phyloP scores from a whole-genome alignment of 2,888 invertebrate species.

The Callyntrura guangdongensis region DNA sequence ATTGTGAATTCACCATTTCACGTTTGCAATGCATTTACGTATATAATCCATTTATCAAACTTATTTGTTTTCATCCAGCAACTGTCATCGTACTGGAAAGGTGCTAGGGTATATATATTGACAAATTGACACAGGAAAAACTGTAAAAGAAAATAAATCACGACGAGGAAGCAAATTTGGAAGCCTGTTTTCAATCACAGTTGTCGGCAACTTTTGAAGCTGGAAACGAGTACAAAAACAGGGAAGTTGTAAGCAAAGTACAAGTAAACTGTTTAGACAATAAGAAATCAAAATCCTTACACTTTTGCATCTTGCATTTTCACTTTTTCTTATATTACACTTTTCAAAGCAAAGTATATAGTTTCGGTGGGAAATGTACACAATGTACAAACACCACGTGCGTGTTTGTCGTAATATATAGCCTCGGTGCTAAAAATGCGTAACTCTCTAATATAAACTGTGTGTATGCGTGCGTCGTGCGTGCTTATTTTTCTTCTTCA shows the following conservation, averaged over 20 bases:
- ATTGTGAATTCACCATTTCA: not conserved
- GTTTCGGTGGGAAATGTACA: not conserved
- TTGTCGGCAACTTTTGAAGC: conserved; percentile 58
- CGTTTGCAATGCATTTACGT: not conserved
- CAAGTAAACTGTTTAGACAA: conserved; percentile 17
- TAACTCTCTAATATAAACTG: no score
- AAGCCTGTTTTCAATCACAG: conserved; percentile 2
- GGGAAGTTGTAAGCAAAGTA: not conserved
- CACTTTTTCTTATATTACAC: not conserved
- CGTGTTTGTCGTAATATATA: no score
- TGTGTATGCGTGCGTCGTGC: no score
- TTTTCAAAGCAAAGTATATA: not conserved
- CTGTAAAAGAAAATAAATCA: conserved; percentile 24
- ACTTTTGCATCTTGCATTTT: not conserved
- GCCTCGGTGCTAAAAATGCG: no score
- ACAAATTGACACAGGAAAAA: conserved; percentile 28
- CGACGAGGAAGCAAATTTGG: not conserved
- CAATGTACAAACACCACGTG: no score
- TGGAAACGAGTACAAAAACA: not conserved
- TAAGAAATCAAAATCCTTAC: not conserved
- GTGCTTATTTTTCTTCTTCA: no score
- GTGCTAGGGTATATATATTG: conserved; percentile 67
- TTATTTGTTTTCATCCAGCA: conserved; percentile 67
- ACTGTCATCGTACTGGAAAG: conserved; percentile 64
- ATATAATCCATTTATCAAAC: conserved; percentile 38